phyloP scores from a whole-genome alignment of 2,888 invertebrate genomes.

The Augiades crinisus region DNA sequence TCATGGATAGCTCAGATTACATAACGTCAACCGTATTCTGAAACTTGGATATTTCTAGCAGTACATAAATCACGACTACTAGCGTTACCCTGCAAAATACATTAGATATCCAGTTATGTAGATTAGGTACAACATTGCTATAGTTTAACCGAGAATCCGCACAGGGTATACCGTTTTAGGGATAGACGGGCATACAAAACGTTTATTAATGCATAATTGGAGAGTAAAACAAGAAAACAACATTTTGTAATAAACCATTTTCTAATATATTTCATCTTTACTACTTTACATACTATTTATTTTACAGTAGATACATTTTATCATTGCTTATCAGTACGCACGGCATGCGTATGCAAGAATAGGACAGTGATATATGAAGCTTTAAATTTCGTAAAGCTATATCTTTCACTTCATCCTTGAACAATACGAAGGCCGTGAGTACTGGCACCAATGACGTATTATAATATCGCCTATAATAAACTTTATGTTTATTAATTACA shows the following conservation, averaged over 20 bases:
- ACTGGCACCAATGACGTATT: not conserved
- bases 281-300: not conserved
- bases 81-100: not conserved
- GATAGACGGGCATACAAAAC: slow-evolving; percentile 3
- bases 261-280: not conserved
- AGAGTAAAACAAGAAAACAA: slow-evolving; percentile 28
- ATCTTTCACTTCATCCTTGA: not conserved
- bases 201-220: slow-evolving; percentile 19
- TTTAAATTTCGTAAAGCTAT: too few species aligned
- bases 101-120: too few species aligned
- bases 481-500: not conserved
- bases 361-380: not conserved
- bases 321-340: too few species aligned
- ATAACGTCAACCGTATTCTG: too few species aligned
- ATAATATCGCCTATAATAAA: not conserved
- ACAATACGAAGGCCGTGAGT: not conserved
- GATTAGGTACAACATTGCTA: not conserved
- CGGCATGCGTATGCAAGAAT: not conserved
- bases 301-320: not conserved
- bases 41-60: too few species aligned
- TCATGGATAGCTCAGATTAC: too few species aligned
- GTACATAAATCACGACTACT: not conserved
- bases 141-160: not conserved
- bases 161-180: not conserved
- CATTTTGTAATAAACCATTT: slow-evolving; percentile 6